Conservation (phyloP, 2,888 invertebrate genomes). For the Tholera decimalis region DNA sequence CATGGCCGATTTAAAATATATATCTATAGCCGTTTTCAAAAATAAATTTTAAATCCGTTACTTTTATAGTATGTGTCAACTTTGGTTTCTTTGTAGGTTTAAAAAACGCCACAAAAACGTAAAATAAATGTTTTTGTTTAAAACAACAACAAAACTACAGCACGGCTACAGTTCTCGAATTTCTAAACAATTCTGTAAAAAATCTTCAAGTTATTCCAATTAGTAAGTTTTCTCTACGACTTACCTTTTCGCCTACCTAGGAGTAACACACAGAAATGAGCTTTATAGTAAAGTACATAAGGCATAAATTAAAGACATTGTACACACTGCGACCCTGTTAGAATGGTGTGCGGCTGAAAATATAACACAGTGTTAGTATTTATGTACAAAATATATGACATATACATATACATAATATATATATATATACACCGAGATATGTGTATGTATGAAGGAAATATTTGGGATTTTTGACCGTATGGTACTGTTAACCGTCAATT, state of each 20-base stretch:
- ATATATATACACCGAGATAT: slow-evolving; percentile 59
- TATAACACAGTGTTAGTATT: slow-evolving; percentile 67
- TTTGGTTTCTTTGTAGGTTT: too few species aligned
- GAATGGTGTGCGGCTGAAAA: slow-evolving; percentile 70
- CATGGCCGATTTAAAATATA: too few species aligned
- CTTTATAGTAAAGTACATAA: slow-evolving; percentile 48
- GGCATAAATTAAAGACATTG: slow-evolving; percentile 55
- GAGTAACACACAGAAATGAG: slow-evolving; percentile 60
- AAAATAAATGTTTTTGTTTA: not conserved
- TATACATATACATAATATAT: too few species aligned
- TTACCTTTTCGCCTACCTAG: slow-evolving; percentile 62
- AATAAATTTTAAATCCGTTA: too few species aligned
- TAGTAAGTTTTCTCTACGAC: slow-evolving; percentile 4
- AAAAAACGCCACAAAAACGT: too few species aligned
- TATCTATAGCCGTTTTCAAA: too few species aligned
- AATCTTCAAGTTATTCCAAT: not conserved
- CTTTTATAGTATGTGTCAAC: too few species aligned
- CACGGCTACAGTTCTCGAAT: not conserved
- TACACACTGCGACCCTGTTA: slow-evolving; percentile 81
- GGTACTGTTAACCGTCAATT: too few species aligned
- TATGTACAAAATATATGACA: slow-evolving; percentile 39
- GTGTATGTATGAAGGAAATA: not conserved
- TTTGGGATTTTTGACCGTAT: too few species aligned
- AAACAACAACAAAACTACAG: not conserved
- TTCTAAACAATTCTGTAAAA: not conserved